These are phyloP conservation scores for Pollimyrus isidori DNA, from an alignment of 2,113 vertebrate genomes.

Conservation along the genomic window DNA sequence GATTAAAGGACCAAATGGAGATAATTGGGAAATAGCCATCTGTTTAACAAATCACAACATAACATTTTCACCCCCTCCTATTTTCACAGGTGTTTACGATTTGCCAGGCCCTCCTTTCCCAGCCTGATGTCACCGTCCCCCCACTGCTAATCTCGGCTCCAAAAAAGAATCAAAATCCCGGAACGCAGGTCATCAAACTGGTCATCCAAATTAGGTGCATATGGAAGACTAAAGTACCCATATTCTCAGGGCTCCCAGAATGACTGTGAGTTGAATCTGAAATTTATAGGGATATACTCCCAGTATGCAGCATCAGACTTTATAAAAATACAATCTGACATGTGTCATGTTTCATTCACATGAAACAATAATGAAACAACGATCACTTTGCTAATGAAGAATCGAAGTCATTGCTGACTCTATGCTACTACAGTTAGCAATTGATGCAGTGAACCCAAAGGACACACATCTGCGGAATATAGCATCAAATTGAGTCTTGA, in stretches of 20 bases:
- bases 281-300: background rate
- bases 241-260: background rate
- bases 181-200: background rate
- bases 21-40: conserved; percentile 34
- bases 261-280: background rate
- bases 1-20: conserved; percentile 33
- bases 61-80: conserved; percentile 21
- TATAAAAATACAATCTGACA: background rate
- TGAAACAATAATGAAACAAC: background rate
- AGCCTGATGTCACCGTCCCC: background rate
- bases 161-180: background rate
- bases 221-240: background rate
- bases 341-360: background rate
- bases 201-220: background rate
- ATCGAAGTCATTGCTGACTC: background rate
- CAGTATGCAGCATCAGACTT: background rate
- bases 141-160: background rate
- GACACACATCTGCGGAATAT: background rate
- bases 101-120: conserved; percentile 10
- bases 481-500: background rate
- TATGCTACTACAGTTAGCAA: background rate
- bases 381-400: background rate
- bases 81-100: conserved; percentile 39
- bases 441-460: background rate
- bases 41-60: conserved; percentile 40